Evolutionary conservation across 2,888 invertebrate species (phyloP), one percentile per base, ranked within the genome.

Genomic region (Leucoma salicis): DNA sequence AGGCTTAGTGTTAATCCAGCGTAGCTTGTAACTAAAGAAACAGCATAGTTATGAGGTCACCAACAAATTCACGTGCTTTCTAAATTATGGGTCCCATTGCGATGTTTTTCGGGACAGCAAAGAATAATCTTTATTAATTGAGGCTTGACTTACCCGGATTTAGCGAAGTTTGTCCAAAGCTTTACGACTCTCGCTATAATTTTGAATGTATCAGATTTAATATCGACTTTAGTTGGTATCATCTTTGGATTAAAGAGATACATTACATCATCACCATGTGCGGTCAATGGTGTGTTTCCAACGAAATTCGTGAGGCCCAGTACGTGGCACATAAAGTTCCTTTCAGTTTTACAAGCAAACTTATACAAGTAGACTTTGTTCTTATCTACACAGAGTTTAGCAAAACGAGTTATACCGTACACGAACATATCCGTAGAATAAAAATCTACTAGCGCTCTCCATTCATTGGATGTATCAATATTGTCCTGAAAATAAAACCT

Each of bases 151-250:
- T 49, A 76, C 76, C 74, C 74, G 38, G 54, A 54, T 56, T 70
- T 74, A 4, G 68, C 70, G 48, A 77, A 74, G 16, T 74, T 71
- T 0, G 74, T 67, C 73, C 70, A 75, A 5, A 77, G 54, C 39
- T 55, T 67, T 0, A 63, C 63, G 1, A 67, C 45, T 28, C 54
- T 66, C 14, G 68, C 46, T 8, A 76, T 70, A 42, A 70, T 52
- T 29, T 58, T 34, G 29, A 54, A 71, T 8, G 59, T 55, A 37
- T 57, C 48, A 0, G 68, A 61, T 2, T 53, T 37, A 16, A 31
- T 43, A 14, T 63, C 50, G 2, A 69, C 33, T 31, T 54, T 56
- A 10, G 40, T 27, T 0, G 49, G 43, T 2, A 44, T 29, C 7
- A 29, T 7, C 42, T 63, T 61, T 3, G 46, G 42, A 2, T 60